phyloP scores from a whole-genome alignment of 2,797 vertebrate species.

The Neoniphon sammara region DNA sequence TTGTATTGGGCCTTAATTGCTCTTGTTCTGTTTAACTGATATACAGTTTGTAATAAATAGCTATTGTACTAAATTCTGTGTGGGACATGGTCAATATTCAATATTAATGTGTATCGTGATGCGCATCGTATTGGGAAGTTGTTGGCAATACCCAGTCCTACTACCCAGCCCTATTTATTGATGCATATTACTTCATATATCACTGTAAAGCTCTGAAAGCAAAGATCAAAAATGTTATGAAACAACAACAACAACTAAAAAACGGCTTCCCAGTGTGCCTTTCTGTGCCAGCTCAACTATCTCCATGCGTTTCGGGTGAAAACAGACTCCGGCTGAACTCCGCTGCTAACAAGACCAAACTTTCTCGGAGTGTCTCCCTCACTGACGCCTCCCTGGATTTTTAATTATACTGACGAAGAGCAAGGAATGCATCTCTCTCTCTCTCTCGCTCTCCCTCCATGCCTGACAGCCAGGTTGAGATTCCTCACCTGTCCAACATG shows the following conservation, averaged over 20 bases:
- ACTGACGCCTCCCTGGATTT: constrained; percentile 82
- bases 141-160: too few relatives aligned
- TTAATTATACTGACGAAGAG: constrained; percentile 85
- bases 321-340: constrained; percentile 66
- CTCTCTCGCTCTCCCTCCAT: constrained; percentile 51
- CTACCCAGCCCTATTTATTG: neutral
- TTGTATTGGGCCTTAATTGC: too few relatives aligned
- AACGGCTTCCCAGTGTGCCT: neutral
- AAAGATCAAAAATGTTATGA: neutral
- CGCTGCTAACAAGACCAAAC: constrained; percentile 79
- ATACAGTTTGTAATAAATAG: too few relatives aligned
- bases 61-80: too few relatives aligned
- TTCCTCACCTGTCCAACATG: constrained; percentile 87
- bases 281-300: neutral
- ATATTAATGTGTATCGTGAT: too few relatives aligned
- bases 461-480: constrained; percentile 85
- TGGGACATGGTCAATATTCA: too few relatives aligned
- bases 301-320: constrained; percentile 60
- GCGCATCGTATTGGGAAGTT: too few relatives aligned
- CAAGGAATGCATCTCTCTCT: constrained; percentile 68
- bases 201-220: neutral
- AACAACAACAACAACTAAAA: neutral
- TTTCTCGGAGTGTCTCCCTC: constrained; percentile 79
- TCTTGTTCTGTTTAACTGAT: too few relatives aligned
- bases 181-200: neutral